Evolutionary conservation across 2,113 vertebrate genomes (phyloP).

Genomic region (Eonycteris spelaea): DNA sequence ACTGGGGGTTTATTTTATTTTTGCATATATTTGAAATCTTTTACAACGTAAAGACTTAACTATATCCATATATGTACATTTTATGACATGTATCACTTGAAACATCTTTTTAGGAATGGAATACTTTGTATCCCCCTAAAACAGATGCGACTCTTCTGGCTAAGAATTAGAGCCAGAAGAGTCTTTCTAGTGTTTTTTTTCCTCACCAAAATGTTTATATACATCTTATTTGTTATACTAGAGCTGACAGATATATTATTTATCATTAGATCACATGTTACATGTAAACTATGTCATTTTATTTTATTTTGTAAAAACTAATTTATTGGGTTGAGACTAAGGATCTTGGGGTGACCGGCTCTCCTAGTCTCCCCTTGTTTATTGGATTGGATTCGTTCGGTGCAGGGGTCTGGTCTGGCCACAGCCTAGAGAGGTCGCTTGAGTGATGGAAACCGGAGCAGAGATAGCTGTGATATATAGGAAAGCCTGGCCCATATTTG

Average conservation of each 20-base stretch:
- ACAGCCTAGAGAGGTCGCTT: not conserved
- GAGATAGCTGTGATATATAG: accelerated
- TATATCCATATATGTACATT: not conserved
- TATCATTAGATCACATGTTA: not conserved
- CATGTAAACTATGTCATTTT: not conserved
- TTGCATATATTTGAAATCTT: slow-evolving; percentile 1
- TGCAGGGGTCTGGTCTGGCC: not conserved
- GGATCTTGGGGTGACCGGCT: not conserved
- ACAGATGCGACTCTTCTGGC: not conserved
- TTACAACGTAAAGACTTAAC: not conserved
- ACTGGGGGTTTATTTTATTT: not conserved
- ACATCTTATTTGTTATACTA: not conserved
- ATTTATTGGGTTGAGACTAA: not conserved
- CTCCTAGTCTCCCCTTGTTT: not conserved
- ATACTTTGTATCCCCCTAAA: not conserved
- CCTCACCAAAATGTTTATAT: not conserved
- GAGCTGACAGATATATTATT: not conserved
- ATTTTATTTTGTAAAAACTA: not conserved
- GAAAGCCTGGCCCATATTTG: not conserved
- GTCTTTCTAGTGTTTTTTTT: not conserved
- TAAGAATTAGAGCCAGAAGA: not conserved
- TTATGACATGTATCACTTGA: not conserved
- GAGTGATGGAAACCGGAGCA: not conserved
- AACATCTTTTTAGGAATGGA: not conserved
- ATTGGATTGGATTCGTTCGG: accelerated